Conservation (phyloP, 2,888 invertebrate species). For the Boloria euphrosyne region DNA sequence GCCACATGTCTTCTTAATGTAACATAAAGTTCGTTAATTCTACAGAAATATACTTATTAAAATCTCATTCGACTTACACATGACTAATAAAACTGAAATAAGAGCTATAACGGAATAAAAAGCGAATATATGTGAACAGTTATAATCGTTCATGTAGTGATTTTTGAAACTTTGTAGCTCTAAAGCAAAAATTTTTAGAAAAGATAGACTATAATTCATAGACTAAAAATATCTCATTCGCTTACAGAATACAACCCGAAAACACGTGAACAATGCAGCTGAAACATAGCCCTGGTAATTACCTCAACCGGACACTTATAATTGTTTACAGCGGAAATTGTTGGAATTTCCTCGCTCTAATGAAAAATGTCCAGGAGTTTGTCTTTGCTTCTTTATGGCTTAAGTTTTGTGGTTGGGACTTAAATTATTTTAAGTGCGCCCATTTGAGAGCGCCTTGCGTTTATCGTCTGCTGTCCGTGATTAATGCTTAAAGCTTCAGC, state of each 20-base stretch:
- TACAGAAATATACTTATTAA: too few relatives aligned
- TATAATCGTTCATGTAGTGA: too few relatives aligned
- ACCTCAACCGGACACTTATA: slow-evolving; percentile 64
- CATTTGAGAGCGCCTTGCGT: slow-evolving; percentile 69
- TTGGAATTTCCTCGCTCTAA: slow-evolving; percentile 58
- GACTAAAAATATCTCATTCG: too few relatives aligned
- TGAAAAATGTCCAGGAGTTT: slow-evolving; percentile 76
- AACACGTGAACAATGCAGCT: slow-evolving; percentile 23
- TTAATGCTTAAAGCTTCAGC: slow-evolving; percentile 53
- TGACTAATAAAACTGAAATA: too few relatives aligned
- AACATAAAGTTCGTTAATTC: too few relatives aligned
- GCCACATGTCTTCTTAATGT: too few relatives aligned
- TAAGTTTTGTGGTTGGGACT: slow-evolving; percentile 65
- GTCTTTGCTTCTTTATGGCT: slow-evolving; percentile 71
- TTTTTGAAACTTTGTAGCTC: too few relatives aligned
- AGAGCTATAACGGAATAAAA: too few relatives aligned
- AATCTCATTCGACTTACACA: too few relatives aligned
- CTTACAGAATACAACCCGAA: neutral
- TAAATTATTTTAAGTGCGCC: slow-evolving; percentile 76
- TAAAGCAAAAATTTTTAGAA: too few relatives aligned
- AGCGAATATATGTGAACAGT: too few relatives aligned
- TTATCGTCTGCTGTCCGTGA: slow-evolving; percentile 67
- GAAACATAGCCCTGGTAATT: slow-evolving; percentile 51
- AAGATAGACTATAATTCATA: too few relatives aligned
- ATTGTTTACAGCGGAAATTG: slow-evolving; percentile 69